These are phyloP conservation scores for Platysternon megacephalum DNA, from an alignment of 2,113 vertebrate species.

Conservation along the genomic window DNA sequence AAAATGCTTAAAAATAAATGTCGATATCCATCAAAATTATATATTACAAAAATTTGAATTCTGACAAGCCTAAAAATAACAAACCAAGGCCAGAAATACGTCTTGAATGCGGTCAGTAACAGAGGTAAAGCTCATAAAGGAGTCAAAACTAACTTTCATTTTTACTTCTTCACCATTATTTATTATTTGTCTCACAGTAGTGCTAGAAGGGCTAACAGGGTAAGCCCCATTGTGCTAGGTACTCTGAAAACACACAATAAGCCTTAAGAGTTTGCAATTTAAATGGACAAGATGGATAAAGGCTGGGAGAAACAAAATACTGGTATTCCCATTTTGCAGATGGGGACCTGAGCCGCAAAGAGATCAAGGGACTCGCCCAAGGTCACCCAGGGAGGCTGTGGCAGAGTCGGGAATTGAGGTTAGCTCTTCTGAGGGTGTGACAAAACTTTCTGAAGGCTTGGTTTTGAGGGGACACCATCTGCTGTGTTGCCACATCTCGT, in stretches of 20 bases:
- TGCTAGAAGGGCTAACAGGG: not conserved
- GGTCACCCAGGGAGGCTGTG: not conserved
- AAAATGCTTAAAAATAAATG: not conserved
- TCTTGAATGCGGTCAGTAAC: not conserved
- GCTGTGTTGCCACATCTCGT: no score
- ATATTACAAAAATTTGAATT: not conserved
- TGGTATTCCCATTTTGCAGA: rapidly evolving
- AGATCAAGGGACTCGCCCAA: not conserved
- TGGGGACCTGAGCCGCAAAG: not conserved
- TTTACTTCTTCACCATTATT: not conserved
- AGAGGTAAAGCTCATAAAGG: not conserved
- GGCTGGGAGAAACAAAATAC: no score
- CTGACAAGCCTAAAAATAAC: not conserved
- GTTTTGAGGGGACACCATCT: no score
- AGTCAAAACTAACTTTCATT: slow-evolving; percentile 8
- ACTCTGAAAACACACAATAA: not conserved
- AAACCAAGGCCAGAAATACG: not conserved
- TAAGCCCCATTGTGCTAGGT: not conserved
- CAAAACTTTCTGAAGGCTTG: no score
- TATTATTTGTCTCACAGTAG: not conserved
- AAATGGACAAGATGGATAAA: not conserved
- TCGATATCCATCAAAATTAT: not conserved
- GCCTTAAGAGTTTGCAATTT: rapidly evolving
- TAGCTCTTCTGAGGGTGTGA: not conserved
- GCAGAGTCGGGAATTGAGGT: rapidly evolving